Conservation (phyloP, 2,888 invertebrate genomes). For the Pristionchus maxplancki region DNA sequence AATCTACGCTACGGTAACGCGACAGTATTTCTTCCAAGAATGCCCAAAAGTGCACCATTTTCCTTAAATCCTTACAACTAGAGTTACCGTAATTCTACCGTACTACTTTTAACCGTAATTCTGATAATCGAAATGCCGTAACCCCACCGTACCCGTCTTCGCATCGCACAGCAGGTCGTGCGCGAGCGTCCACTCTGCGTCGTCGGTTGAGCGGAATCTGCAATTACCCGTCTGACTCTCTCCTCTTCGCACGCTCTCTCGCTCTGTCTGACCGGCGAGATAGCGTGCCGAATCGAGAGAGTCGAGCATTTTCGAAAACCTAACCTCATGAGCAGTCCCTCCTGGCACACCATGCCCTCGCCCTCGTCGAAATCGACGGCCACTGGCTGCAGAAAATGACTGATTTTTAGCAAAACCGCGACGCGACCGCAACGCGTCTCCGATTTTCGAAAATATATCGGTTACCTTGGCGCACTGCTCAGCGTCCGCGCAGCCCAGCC, state of each 20-base stretch:
- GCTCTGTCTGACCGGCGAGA: too few relatives aligned
- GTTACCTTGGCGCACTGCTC: not conserved
- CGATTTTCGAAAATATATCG: not conserved
- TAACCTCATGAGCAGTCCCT: not conserved
- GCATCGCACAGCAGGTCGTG: not conserved
- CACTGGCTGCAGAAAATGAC: not conserved
- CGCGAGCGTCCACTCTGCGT: not conserved
- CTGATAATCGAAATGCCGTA: not conserved
- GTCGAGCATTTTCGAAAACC: not conserved
- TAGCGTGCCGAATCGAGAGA: too few relatives aligned
- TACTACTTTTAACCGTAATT: not conserved
- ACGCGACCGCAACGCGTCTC: slow-evolving; percentile 2
- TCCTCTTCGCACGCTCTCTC: too few relatives aligned
- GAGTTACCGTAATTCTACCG: too few relatives aligned
- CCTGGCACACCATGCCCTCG: not conserved
- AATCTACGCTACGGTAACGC: too few relatives aligned
- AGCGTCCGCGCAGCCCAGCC: not conserved
- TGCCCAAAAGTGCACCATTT: too few relatives aligned
- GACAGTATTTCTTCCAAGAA: too few relatives aligned
- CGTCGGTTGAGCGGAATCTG: not conserved
- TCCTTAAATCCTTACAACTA: too few relatives aligned
- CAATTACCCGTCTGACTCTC: too few relatives aligned
- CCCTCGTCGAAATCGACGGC: not conserved
- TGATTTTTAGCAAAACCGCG: not conserved
- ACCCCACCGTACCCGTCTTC: not conserved